Base-by-base conservation (phyloP, 1,140 invertebrate species). In the Magallana angulata region DNA sequence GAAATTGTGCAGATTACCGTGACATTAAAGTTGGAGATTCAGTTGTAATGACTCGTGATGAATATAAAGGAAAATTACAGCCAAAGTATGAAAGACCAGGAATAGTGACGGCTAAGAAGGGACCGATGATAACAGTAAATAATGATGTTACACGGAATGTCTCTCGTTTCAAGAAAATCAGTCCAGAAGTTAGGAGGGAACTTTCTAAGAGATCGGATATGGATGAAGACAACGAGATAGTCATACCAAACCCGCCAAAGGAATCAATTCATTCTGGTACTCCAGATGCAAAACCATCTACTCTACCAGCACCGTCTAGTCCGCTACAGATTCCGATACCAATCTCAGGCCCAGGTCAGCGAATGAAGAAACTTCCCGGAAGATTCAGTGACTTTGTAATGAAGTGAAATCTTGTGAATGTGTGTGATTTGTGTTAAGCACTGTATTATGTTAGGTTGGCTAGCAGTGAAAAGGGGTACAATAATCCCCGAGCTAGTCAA, bases 361-460 rank as follows among this genome's bases (percentile, higher is more conserved):
- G 71, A 16, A 1, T 18, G 11, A 48, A 11, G 71, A 76, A 48
- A 76, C 18, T 11, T 18, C 71, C 71, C 2, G n/a, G 9, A 11
- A 76, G 24, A 76, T 18, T 76, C 11, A 76, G 24, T 3, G 71
- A 76, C 24, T 76, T 76, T 76, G 71, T 76, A 62, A n/a, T 81
- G 76, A 57, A 81, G 62, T 68, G 62, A 68, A n/a, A n/a, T n/a
- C n/a, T n/a, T n/a, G n/a, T n/a, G n/a, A n/a, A n/a, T n/a, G n/a
- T n/a, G n/a, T n/a, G n/a, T n/a, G n/a, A n/a, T n/a, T n/a, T n/a
- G n/a, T n/a, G n/a, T n/a, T n/a, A n/a, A n/a, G n/a, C n/a, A n/a
- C n/a, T n/a, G n/a, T n/a, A n/a, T n/a, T n/a, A n/a, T n/a, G n/a
- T n/a, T n/a, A n/a, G n/a, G n/a, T n/a, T n/a, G n/a, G n/a, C n/a